Conservation (phyloP, 2,113 vertebrate species). For the Elachura formosa region DNA sequence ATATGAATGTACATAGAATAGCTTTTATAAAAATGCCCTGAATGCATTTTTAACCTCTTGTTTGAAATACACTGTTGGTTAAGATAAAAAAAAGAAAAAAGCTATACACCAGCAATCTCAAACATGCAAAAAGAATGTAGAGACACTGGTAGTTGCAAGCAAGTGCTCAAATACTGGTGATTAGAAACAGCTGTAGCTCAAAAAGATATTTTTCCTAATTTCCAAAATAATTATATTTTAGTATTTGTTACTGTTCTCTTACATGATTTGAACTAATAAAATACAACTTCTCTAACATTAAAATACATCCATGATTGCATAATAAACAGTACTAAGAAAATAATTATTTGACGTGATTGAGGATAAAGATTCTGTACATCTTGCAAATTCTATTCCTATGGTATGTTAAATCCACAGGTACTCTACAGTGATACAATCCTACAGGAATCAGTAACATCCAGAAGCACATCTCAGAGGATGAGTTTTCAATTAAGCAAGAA, state of each 20-base stretch:
- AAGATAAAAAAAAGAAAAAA: background rate
- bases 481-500: conserved; percentile 45
- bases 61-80: background rate
- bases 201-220: background rate
- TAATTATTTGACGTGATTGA: conserved; percentile 50
- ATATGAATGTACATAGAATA: background rate
- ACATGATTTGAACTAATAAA: conserved; percentile 3
- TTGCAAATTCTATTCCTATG: conserved; percentile 18
- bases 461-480: conserved; percentile 5
- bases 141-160: background rate
- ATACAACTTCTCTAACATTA: conserved; percentile 37
- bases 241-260: background rate
- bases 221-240: conserved; percentile 31
- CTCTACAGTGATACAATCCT: conserved; percentile 36
- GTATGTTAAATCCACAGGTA: conserved; percentile 25
- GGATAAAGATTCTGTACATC: conserved; percentile 17
- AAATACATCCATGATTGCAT: conserved; percentile 14
- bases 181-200: background rate
- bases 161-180: background rate
- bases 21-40: background rate
- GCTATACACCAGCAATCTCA: background rate
- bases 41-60: background rate
- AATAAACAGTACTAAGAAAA: conserved; percentile 63
- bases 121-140: background rate
- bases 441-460: conserved; percentile 39